phyloP scores from a whole-genome alignment of 2,888 invertebrate genomes.

The Malachius bipustulatus region DNA sequence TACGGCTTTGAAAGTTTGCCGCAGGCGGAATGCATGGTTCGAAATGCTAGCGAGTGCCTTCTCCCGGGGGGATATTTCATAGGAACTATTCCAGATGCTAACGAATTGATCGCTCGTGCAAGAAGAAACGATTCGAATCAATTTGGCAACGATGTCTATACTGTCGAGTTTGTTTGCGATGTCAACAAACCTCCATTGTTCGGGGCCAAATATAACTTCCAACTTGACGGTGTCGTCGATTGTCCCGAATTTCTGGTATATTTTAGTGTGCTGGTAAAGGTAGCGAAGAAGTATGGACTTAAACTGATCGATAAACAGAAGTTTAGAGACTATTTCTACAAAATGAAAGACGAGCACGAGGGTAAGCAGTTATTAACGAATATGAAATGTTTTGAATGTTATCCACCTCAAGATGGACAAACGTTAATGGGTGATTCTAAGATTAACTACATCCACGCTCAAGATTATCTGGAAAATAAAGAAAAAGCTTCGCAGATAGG shows the following conservation, averaged over 20 bases:
- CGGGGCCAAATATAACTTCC: conserved; percentile 93
- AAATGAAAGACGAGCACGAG: conserved; percentile 42
- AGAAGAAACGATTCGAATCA: conserved; percentile 43
- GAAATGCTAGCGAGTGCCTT: conserved; percentile 83
- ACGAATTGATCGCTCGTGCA: conserved; percentile 73
- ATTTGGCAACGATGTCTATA: conserved; percentile 72
- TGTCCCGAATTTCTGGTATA: conserved; percentile 98
- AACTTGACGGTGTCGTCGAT: conserved; percentile 90
- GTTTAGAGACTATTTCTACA: conserved; percentile 70
- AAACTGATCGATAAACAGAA: conserved; percentile 55
- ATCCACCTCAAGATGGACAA: conserved; percentile 48
- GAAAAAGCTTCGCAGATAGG: conserved; percentile 43
- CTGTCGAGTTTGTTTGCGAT: conserved; percentile 59
- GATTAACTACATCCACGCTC: conserved; percentile 64
- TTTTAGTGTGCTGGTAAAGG: conserved; percentile 69
- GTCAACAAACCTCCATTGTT: conserved; percentile 67
- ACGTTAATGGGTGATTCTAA: conserved; percentile 46
- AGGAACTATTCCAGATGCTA: conserved; percentile 90
- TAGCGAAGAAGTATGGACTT: conserved; percentile 60
- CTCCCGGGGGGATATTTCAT: conserved; percentile 89
- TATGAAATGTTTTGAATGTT: conserved; percentile 73
- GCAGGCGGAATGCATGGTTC: conserved; percentile 86
- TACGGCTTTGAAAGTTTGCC: conserved; percentile 84
- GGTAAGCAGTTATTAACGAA: conserved; percentile 52
- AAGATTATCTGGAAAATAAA: conserved; percentile 41